Evolutionary conservation across 2,888 invertebrate species (phyloP).

Genomic region (Coelinius sp.): DNA sequence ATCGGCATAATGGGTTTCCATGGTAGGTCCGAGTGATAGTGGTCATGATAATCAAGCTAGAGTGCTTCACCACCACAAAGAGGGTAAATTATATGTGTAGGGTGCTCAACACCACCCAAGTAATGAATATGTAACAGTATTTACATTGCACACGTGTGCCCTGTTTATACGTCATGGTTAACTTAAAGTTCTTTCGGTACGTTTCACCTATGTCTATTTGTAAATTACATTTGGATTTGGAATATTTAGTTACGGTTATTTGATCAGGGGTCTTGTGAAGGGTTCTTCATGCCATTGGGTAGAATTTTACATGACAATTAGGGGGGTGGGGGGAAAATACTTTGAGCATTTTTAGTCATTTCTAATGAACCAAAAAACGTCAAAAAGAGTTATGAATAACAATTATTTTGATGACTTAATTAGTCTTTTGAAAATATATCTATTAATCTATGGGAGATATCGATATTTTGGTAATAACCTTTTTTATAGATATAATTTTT

Average conservation of each 20-base stretch:
- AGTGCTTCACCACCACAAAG: constrained; percentile 29
- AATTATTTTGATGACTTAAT: too few relatives aligned
- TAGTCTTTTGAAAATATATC: too few relatives aligned
- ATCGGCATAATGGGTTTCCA: constrained; percentile 31
- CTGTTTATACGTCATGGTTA: constrained; percentile 16
- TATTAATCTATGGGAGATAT: too few relatives aligned
- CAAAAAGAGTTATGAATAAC: too few relatives aligned
- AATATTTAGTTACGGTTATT: constrained; percentile 9
- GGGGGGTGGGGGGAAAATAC: background rate
- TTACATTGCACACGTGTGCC: constrained; percentile 3
- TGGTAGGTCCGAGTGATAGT: constrained; percentile 26
- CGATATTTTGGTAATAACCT: too few relatives aligned
- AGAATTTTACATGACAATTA: constrained; percentile 3
- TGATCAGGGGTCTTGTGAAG: background rate
- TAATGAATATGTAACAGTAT: constrained; percentile 31
- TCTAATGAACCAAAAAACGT: background rate
- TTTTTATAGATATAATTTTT: too few relatives aligned
- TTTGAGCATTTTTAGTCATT: background rate
- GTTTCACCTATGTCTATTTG: constrained; percentile 6
- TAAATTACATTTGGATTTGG: constrained; percentile 17
- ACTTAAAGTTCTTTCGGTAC: constrained; percentile 10
- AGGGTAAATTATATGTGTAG: constrained; percentile 21
- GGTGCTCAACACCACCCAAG: constrained; percentile 6
- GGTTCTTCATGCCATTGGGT: background rate
- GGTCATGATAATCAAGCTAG: constrained; percentile 34